Evolutionary conservation across 2,797 vertebrate species (phyloP), one percentile per base, ranked within the genome.

Genomic region (Tokudaia tokunoshimensis): DNA sequence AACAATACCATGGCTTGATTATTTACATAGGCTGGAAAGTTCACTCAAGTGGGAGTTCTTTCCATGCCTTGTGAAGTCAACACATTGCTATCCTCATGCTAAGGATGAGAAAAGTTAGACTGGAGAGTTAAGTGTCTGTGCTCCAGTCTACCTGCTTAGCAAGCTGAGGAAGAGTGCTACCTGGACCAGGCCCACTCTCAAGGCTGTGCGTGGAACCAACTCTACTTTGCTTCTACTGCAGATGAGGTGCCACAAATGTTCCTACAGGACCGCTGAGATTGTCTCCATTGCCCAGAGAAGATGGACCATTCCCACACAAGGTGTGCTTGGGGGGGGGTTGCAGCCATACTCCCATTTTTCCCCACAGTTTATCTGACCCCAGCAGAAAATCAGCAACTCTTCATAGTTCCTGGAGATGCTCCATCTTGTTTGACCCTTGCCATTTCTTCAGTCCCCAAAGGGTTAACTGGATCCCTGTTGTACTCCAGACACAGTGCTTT

Each of bases 21-120:
- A 52, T 93, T 92, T 75, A 29, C 50, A 52, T 91, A 57, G 76
- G 12, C 83, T 90, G 26, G 13, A 22, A 94, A 57, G 15, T 95
- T 67, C 85, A 67, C 75, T 70, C 34, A 82, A 89, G 78, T 95
- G 55, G 20, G 87, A 92, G 94, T 94, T 91, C 50, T 13, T 65
- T 24, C 79, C n/a, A 67, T 92, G 70, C 76, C 41, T 52, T 79
- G 47, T 44, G 13, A 93, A 84, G 81, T 67, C 72, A 34, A 13
- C 61, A 17, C 3, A 19, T 82, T 37, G 94, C 76, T 83, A 63
- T 76, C 50, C 44, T 72, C 47, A 20, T 89, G 84, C 86, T 50
- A 72, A 14, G 57, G 75, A 78, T 55, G 57, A 83, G 17, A 76
- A 97, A 74, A 92, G 67, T 70, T 75, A 89, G 72, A 90, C 59